Evolutionary conservation across 2,113 vertebrate genomes (phyloP).

Genomic region (Galemys pyrenaicus): DNA sequence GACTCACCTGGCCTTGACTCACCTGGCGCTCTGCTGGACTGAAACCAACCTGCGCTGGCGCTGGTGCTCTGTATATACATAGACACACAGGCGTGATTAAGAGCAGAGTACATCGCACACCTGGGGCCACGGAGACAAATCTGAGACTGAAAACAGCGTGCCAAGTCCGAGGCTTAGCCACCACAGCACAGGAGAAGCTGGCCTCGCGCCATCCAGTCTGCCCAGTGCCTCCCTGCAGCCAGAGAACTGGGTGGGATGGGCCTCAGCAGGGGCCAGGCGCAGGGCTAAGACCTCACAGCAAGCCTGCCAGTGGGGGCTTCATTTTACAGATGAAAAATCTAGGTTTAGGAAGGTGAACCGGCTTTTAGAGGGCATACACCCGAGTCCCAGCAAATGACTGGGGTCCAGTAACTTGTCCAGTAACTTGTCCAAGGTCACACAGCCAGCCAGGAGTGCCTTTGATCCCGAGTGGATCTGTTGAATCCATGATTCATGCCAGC

Average conservation of each 20-base stretch:
- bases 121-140: neutral
- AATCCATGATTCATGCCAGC: neutral
- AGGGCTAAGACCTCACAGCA: neutral
- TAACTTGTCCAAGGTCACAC: neutral
- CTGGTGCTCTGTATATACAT: neutral
- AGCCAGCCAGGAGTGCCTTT: neutral
- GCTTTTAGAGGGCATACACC: too few species aligned
- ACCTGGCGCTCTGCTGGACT: rapidly evolving
- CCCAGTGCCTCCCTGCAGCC: neutral
- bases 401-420: too few species aligned
- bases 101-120: neutral
- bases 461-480: neutral
- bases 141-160: neutral
- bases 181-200: neutral
- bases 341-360: too few species aligned
- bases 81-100: constrained; percentile 10
- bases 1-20: too few species aligned
- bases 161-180: neutral
- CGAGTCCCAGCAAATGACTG: too few species aligned
- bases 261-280: neutral
- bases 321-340: neutral
- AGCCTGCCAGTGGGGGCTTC: neutral
- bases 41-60: neutral
- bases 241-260: too few species aligned
- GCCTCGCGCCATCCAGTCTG: neutral